Base-by-base conservation (phyloP, 2,888 invertebrate species). In the Mayetiola destructor region DNA sequence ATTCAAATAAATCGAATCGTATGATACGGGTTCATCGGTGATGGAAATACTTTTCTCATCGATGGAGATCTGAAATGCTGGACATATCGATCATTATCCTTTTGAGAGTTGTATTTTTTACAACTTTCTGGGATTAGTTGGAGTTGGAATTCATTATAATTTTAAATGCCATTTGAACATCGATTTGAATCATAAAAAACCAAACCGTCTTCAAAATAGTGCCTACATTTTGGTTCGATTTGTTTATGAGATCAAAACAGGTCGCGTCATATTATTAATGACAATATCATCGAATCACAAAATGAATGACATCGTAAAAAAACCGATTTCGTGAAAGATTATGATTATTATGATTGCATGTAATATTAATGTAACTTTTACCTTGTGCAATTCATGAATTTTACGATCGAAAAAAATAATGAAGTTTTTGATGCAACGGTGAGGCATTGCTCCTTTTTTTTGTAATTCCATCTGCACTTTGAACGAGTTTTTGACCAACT, bases 171-270 rank as follows among this genome's bases (percentile, higher is more conserved):
- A n/a, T n/a, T n/a, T n/a, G n/a, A n/a, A n/a, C n/a, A n/a, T n/a
- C n/a, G n/a, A n/a, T n/a, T n/a, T n/a, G n/a, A n/a, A n/a, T n/a
- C n/a, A n/a, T n/a, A n/a, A n/a, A n/a, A n/a, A n/a, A n/a, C n/a
- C n/a, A 48, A 48, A 9, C 48, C 48, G 27, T 48, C n/a, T n/a
- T n/a, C n/a, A 27, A 48, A 48, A 48, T 48, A 27, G 27, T 48
- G 48, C 27, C 23, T 10, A 27, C 27, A 48, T 27, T 48, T 27
- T 16, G 48, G 14, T 48, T 48, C 27, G 27, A 48, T 27, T 48
- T 48, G 48, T 48, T 48, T 27, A 48, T 27, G 48, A 6, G 27
- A 48, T 23, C 27, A 48, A 48, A 48, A 48, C 48, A 48, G 14
- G 8, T 9, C 37, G 37, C 37, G 12, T 37, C n/a, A 16, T 16